Conservation (phyloP, 2,113 vertebrate genomes). For the Isurus oxyrinchus region DNA sequence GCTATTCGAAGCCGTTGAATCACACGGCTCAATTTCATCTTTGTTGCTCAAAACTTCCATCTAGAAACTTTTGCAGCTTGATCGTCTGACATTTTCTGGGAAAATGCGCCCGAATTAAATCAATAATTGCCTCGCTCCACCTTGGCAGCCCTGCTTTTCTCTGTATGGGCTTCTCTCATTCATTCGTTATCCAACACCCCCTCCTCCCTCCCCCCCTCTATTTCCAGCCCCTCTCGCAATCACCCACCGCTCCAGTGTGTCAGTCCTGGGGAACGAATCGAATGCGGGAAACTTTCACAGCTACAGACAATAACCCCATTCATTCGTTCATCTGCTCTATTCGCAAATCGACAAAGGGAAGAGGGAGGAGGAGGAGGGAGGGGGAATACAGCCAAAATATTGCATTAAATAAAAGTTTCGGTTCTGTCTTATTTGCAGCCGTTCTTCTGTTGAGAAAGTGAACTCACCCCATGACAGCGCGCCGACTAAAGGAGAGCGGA, state of each 20-base stretch:
- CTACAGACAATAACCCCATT: slow-evolving; percentile 29
- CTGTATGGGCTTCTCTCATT: neutral
- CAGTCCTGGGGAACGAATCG: neutral
- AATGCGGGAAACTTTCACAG: neutral
- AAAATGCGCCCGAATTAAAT: neutral
- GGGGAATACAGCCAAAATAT: neutral
- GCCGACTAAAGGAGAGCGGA: neutral
- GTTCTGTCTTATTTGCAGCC: neutral
- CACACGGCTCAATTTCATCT: neutral
- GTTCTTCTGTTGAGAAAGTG: neutral
- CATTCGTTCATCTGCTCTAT: slow-evolving; percentile 16
- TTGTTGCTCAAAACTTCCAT: neutral
- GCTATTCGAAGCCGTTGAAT: neutral
- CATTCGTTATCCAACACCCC: neutral
- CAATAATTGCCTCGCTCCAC: neutral
- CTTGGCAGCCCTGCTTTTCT: neutral
- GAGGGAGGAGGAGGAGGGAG: neutral
- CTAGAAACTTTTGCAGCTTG: neutral
- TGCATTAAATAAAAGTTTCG: neutral
- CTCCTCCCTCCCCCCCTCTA: neutral
- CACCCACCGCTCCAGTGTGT: neutral
- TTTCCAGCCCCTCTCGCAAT: slow-evolving; percentile 1
- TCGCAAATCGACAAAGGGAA: neutral
- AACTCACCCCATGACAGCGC: slow-evolving; percentile 15
- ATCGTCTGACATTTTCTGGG: neutral